Evolutionary conservation across 2,888 invertebrate genomes (phyloP).

Genomic region (Tryphoninae sp.): DNA sequence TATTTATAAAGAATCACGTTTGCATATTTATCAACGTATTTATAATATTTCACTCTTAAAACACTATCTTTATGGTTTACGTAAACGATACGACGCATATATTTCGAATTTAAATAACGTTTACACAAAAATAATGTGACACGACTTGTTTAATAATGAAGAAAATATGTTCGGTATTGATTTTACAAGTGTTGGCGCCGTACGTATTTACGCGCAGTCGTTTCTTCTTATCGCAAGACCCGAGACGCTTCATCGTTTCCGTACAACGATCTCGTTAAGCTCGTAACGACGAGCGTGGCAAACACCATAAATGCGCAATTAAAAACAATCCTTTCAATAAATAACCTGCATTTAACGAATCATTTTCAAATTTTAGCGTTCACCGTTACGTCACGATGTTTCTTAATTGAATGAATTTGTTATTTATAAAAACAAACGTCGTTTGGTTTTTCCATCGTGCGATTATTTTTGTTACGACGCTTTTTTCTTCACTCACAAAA

Average conservation of each 20-base stretch:
- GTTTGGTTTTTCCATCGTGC: too few species aligned
- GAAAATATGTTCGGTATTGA: background rate
- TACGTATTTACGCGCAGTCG: slow-evolving; percentile 12
- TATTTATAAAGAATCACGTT: too few species aligned
- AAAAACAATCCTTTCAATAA: background rate
- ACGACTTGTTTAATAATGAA: background rate
- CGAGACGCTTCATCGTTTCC: slow-evolving; percentile 10
- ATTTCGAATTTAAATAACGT: too few species aligned
- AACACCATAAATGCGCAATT: background rate
- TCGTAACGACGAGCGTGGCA: slow-evolving; percentile 1
- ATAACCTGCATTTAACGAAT: background rate
- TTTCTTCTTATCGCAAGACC: slow-evolving; percentile 44
- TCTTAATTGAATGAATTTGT: too few species aligned
- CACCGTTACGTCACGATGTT: too few species aligned
- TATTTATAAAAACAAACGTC: background rate
- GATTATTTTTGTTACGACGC: background rate
- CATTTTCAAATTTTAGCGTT: too few species aligned
- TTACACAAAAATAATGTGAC: too few species aligned
- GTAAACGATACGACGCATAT: too few species aligned
- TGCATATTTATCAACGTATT: too few species aligned
- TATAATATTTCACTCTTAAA: too few species aligned
- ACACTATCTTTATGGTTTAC: too few species aligned
- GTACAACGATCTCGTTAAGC: slow-evolving; percentile 38
- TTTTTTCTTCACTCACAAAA: slow-evolving; percentile 86
- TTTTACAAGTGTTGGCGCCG: background rate